phyloP scores from a whole-genome alignment of 2,797 vertebrate species.

The Acipenser ruthenus region DNA sequence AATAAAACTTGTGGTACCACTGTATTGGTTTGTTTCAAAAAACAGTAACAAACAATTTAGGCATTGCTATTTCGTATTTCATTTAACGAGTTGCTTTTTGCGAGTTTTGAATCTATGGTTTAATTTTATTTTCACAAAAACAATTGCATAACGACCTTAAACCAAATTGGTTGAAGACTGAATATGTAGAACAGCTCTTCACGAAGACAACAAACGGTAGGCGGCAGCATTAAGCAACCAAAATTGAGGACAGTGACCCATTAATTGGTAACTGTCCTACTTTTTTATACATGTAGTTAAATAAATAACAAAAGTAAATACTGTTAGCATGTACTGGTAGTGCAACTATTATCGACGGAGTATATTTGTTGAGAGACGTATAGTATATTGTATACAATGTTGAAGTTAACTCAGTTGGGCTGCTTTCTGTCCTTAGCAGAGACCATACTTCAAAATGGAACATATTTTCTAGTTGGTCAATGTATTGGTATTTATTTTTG shows the following conservation, averaged over 20 bases:
- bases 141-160: neutral
- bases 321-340: neutral
- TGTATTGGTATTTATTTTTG: no score
- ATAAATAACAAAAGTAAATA: neutral
- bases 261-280: neutral
- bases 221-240: slow-evolving; percentile 10
- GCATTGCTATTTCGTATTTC: no score
- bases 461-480: no score
- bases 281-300: neutral
- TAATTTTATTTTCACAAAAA: neutral
- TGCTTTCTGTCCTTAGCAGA: no score
- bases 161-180: neutral
- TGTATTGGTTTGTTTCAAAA: no score
- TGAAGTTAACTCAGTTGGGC: no score
- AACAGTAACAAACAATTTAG: no score
- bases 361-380: neutral
- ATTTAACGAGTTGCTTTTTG: neutral
- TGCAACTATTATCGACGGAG: neutral
- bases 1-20: no score
- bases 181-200: no score
- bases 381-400: neutral
- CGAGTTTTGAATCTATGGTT: neutral
- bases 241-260: neutral
- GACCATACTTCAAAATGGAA: no score
- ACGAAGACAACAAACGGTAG: neutral